Conservation (phyloP, 2,888 invertebrate genomes). For the Chymomyza caudatula region DNA sequence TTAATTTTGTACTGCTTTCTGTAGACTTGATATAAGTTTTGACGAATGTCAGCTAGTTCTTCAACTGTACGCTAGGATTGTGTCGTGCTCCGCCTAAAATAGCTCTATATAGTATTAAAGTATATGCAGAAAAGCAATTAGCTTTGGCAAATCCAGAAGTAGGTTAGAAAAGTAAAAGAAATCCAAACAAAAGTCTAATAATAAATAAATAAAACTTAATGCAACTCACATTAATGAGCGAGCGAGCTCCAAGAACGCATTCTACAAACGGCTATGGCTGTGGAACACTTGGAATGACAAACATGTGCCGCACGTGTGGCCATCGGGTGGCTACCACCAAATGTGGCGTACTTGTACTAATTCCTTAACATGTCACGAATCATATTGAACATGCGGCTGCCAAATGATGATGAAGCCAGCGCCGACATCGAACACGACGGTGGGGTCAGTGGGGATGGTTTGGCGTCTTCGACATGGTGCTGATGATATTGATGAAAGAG, state of each 20-base stretch:
- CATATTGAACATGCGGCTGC: slow-evolving; percentile 74
- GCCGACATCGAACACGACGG: slow-evolving; percentile 7
- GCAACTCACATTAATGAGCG: slow-evolving; percentile 67
- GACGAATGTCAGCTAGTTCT: too few relatives aligned
- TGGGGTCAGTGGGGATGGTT: neutral
- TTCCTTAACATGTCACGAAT: slow-evolving; percentile 76
- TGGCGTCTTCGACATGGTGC: neutral
- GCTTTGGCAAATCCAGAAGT: slow-evolving; percentile 41
- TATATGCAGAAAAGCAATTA: slow-evolving; percentile 52
- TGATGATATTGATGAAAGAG: slow-evolving; percentile 13
- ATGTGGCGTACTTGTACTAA: slow-evolving; percentile 45
- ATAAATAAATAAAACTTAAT: slow-evolving; percentile 63
- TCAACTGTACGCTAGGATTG: too few relatives aligned
- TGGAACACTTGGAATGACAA: slow-evolving; percentile 63
- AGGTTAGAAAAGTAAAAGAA: neutral
- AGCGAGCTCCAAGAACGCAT: slow-evolving; percentile 25
- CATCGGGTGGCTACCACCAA: neutral
- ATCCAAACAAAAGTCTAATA: slow-evolving; percentile 37
- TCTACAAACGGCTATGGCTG: too few relatives aligned
- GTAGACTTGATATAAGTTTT: too few relatives aligned
- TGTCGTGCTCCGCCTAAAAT: too few relatives aligned
- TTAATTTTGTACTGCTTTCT: too few relatives aligned
- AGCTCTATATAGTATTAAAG: slow-evolving; percentile 14
- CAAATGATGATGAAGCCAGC: slow-evolving; percentile 66
- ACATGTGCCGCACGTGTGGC: slow-evolving; percentile 66